Evolutionary conservation across 2,113 vertebrate species (phyloP).

Genomic region (Chlamydotis undulata): DNA sequence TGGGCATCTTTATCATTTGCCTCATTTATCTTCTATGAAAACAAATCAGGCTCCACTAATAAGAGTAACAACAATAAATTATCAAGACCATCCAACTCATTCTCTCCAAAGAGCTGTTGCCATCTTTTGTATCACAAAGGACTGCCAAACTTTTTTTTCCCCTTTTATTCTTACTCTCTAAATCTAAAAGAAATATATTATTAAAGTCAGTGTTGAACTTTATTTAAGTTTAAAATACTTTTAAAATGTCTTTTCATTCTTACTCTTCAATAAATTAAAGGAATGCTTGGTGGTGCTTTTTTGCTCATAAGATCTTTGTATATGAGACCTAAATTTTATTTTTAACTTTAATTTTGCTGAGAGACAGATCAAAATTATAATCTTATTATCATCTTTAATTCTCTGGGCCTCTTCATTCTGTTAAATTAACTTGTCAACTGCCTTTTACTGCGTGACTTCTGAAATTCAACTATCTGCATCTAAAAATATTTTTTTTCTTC

Average conservation of each 20-base stretch:
- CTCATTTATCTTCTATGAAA: not conserved
- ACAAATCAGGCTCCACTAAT: not conserved
- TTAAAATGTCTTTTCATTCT: not conserved
- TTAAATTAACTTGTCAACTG: not conserved
- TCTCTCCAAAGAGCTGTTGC: not conserved
- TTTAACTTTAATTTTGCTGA: not conserved
- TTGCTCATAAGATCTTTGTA: not conserved
- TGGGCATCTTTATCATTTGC: not conserved
- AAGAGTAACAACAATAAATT: not conserved
- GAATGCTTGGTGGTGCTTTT: not conserved
- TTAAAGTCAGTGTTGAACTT: not conserved
- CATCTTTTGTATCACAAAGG: not conserved
- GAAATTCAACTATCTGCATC: not conserved
- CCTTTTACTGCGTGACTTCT: not conserved
- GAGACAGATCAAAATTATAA: not conserved
- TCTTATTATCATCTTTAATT: not conserved
- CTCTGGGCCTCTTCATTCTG: not conserved
- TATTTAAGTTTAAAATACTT: not conserved
- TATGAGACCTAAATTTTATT: not conserved
- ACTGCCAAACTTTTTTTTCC: not conserved
- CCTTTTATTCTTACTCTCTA: not conserved
- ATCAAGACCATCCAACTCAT: not conserved
- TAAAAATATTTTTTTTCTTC: not conserved
- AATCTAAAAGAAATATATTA: not conserved
- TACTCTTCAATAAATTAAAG: not conserved